Base-by-base conservation (phyloP, 2,888 invertebrate genomes). In the Lampropteryx suffumata region DNA sequence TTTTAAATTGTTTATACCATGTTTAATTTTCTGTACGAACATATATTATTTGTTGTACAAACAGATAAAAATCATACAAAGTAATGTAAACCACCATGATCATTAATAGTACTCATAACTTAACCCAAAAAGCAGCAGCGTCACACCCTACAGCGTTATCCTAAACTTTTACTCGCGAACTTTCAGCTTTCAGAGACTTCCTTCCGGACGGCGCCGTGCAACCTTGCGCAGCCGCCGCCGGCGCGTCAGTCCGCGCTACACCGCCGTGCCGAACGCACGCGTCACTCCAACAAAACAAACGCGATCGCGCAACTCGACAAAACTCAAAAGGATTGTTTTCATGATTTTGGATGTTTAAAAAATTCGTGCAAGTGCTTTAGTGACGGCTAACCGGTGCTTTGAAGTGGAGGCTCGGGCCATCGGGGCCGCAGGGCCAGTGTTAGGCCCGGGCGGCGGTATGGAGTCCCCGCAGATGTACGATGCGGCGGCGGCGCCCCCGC, bases 391-490 rank as follows among this genome's bases (percentile, higher is more conserved):
- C 79, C 79, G 84, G 88, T 89, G 88, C 83, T 80, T 82, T 87
- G 88, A 84, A 82, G 90, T 87, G 89, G 88, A 89, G 84, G 79
- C 81, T 78, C 77, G 86, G 79, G 82, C 79, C 74, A 66, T 76
- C 77, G 77, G 79, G 80, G 85, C 86, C 87, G 79, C 84, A 78
- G 84, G 84, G 84, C 84, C 84, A 76, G 76, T 69, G 65, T 76
- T 83, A 59, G 85, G 84, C 83, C 84, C 85, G 79, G 74, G 80
- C 81, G 86, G 87, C 86, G 87, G 89, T 61, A 95, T 95, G 95
- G 95, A 95, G 90, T 95, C 95, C 73, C 95, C 96, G 64, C 95
- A 95, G 89, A 95, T 96, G 95, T 96, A 96, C 92, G 96, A 96
- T 82, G 92, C 92, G 79, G 92, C 93, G 79, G 92, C 85, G 72